Conservation (phyloP, 2,113 vertebrate species). For the Numenius arquata region DNA sequence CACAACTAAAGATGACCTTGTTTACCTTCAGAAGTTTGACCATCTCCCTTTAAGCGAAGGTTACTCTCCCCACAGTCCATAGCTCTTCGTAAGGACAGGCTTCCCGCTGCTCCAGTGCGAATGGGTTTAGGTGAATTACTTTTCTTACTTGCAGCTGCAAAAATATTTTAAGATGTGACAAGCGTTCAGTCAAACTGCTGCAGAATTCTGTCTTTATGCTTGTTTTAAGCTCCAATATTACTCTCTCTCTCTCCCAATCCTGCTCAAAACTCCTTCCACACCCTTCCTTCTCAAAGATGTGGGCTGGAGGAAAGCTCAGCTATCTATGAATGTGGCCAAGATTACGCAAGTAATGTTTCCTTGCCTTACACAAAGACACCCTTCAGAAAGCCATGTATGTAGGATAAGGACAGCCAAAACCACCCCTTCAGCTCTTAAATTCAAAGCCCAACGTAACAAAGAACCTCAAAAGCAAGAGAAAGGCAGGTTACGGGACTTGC, state of each 20-base stretch:
- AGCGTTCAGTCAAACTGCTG: not conserved
- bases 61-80: conserved; percentile 78
- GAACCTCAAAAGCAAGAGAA: not conserved
- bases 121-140: conserved; percentile 79
- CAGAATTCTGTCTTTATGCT: not conserved
- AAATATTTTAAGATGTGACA: not conserved
- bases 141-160: conserved; percentile 83
- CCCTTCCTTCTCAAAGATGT: not conserved
- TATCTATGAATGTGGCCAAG: rapidly evolving
- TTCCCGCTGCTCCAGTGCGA: conserved; percentile 71
- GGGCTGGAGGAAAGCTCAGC: not conserved
- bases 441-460: not conserved
- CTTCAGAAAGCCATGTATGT: not conserved
- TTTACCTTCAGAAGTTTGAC: conserved; percentile 71
- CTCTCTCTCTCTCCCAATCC: not conserved
- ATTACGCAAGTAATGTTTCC: rapidly evolving
- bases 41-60: conserved; percentile 67
- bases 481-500: not conserved
- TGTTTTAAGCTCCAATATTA: not conserved
- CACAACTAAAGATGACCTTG: not conserved
- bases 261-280: not conserved
- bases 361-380: not conserved
- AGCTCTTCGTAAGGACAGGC: conserved; percentile 79
- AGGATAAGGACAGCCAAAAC: not conserved
- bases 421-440: not conserved